These are phyloP conservation scores for Tachysurus vachellii DNA, from an alignment of 2,113 vertebrate genomes.

Conservation along the genomic window DNA sequence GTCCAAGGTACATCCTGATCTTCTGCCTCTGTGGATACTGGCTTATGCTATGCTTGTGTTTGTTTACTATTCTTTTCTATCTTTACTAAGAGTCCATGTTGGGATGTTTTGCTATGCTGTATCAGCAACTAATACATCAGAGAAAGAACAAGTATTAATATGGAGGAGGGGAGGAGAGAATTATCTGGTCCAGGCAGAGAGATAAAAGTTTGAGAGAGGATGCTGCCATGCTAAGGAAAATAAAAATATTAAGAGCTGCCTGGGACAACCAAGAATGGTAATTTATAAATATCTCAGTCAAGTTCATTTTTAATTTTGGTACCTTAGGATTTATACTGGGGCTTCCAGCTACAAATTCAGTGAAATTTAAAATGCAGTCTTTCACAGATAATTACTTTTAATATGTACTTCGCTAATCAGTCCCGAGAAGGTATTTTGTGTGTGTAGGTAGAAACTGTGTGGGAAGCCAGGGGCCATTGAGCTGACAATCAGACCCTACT, in stretches of 20 bases:
- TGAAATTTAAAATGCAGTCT: conserved; percentile 10
- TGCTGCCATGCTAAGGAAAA: neutral
- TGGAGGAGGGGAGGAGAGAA: neutral
- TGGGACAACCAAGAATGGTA: neutral
- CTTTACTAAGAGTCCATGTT: conserved; percentile 31
- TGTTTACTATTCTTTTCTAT: conserved; percentile 51
- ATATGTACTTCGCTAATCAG: conserved; percentile 23
- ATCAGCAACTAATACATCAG: conserved; percentile 33
- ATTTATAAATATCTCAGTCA: neutral
- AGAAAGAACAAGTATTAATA: conserved; percentile 8
- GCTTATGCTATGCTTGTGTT: conserved; percentile 47
- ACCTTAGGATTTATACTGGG: neutral
- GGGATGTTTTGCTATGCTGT: conserved; percentile 11
- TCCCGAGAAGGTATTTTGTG: neutral
- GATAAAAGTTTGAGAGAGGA: neutral
- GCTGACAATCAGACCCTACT: neutral
- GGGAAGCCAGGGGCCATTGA: conserved; percentile 6
- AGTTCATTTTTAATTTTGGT: neutral
- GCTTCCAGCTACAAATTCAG: conserved; percentile 16
- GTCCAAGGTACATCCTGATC: conserved; percentile 15
- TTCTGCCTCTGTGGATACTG: conserved; percentile 24
- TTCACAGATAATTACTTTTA: conserved; percentile 35
- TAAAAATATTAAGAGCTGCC: neutral
- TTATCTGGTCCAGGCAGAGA: neutral
- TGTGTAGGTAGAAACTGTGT: conserved; percentile 1